Conservation (phyloP, 2,888 invertebrate genomes). For the Rhagonycha fulva region DNA sequence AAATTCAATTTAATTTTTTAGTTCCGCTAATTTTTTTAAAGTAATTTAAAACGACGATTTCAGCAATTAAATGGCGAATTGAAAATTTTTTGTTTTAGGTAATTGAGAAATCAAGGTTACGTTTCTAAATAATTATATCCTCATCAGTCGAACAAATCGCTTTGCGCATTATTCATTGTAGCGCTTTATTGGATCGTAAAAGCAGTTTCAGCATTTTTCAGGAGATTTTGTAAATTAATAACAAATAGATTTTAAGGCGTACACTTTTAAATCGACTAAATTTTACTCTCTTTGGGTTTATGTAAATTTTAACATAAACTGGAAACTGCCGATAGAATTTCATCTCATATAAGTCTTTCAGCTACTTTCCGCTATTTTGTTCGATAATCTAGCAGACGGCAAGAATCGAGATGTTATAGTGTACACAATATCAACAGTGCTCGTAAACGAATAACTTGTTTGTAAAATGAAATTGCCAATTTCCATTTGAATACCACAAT, state of each 20-base stretch:
- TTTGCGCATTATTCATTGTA: not conserved
- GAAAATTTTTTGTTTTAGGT: not conserved
- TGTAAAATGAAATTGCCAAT: conserved; percentile 50
- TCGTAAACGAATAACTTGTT: conserved; percentile 47
- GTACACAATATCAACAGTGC: conserved; percentile 47
- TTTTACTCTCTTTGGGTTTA: conserved; percentile 27
- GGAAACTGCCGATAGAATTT: conserved; percentile 30
- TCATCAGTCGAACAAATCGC: not conserved
- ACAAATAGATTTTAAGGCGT: conserved; percentile 10
- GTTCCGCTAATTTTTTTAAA: not conserved
- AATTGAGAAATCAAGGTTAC: not conserved
- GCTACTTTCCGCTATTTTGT: conserved; percentile 29
- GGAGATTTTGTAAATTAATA: not conserved
- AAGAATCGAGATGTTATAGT: conserved; percentile 37
- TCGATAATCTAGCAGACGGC: conserved; percentile 30
- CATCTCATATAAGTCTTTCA: conserved; percentile 28
- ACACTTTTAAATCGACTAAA: conserved; percentile 19
- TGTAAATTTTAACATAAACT: conserved; percentile 29
- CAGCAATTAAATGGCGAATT: not conserved
- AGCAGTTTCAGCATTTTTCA: not conserved
- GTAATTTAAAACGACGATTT: not conserved
- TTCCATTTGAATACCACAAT: conserved; percentile 43
- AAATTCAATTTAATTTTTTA: conserved; percentile 22
- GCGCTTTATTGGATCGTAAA: not conserved
- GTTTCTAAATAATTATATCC: not conserved